phyloP scores from a whole-genome alignment of 2,113 vertebrate genomes.

The Neolamprologus falcicula region DNA sequence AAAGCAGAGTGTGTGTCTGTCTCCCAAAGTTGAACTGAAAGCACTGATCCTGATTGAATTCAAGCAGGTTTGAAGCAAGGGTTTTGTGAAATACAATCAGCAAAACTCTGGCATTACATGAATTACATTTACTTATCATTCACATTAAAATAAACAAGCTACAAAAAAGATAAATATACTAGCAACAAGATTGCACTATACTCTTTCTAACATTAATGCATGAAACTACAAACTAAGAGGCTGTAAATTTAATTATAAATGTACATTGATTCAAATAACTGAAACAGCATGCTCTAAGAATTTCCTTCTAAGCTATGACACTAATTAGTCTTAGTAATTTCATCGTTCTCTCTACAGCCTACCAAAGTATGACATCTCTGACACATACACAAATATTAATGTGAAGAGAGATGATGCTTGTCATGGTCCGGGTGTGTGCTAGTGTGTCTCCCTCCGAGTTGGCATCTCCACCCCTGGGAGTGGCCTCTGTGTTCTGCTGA shows the following conservation, averaged over 20 bases:
- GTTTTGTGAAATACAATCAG: background rate
- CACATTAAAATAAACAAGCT: background rate
- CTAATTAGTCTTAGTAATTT: background rate
- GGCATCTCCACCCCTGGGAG: background rate
- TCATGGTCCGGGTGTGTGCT: background rate
- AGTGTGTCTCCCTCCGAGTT: background rate
- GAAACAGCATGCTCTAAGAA: background rate
- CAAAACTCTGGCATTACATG: background rate
- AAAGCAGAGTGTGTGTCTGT: background rate
- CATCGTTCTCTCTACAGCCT: background rate
- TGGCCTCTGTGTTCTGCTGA: background rate
- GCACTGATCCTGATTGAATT: background rate
- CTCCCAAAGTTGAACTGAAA: background rate
- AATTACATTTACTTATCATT: background rate
- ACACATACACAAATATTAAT: background rate
- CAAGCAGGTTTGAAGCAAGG: background rate
- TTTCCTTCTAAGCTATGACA: background rate
- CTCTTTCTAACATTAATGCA: background rate
- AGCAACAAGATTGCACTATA: background rate
- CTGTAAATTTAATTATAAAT: background rate
- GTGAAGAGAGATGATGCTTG: background rate
- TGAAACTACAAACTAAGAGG: background rate
- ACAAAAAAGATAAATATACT: background rate
- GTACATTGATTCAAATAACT: background rate
- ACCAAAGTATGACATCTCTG: background rate